phyloP scores from a whole-genome alignment of 2,888 invertebrate genomes.

The Sarcophaga subvicina region DNA sequence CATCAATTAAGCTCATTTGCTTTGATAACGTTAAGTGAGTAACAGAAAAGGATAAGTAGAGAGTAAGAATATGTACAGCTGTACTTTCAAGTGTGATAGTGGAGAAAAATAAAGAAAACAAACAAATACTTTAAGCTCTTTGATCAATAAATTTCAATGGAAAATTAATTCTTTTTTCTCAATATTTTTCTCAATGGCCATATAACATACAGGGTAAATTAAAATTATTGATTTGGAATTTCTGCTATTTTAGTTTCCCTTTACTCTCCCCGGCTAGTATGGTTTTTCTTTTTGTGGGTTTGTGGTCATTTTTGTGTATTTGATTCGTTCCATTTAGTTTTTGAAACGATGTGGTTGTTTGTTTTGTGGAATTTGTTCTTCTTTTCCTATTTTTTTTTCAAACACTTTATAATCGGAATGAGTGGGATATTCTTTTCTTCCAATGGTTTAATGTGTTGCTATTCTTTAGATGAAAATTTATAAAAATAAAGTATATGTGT shows the following conservation, averaged over 20 bases:
- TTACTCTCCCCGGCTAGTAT: background rate
- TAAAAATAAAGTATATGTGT: background rate
- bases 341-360: constrained; percentile 35
- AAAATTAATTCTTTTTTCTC: too few relatives aligned
- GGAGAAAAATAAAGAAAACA: background rate
- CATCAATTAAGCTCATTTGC: constrained; percentile 78
- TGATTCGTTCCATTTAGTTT: constrained; percentile 36
- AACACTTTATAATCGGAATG: constrained; percentile 64
- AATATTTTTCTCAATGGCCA: background rate
- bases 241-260: background rate
- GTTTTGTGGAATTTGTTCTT: constrained; percentile 30
- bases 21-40: constrained; percentile 15
- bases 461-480: background rate
- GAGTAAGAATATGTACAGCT: background rate
- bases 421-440: constrained; percentile 63
- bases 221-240: constrained; percentile 36
- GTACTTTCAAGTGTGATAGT: too few relatives aligned
- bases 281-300: constrained; percentile 16
- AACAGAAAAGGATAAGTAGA: background rate
- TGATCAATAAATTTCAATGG: constrained; percentile 3
- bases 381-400: background rate
- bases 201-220: background rate
- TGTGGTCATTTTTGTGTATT: constrained; percentile 15
- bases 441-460: constrained; percentile 36
- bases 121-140: background rate